Evolutionary conservation across 2,888 invertebrate species (phyloP).

Genomic region (Bellardia bayeri): DNA sequence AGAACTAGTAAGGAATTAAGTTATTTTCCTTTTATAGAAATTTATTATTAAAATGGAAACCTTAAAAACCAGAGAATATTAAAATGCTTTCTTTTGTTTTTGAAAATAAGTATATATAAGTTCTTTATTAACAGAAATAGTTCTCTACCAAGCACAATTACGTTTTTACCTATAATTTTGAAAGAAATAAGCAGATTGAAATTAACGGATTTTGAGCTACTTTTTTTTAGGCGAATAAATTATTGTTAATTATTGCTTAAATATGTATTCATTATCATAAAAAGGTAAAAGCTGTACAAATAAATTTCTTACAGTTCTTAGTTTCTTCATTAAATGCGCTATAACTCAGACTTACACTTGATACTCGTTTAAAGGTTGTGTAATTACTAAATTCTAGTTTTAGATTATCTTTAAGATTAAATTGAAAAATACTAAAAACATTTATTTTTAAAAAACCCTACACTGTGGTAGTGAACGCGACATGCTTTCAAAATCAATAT

Average conservation of each 20-base stretch:
- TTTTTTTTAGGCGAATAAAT: conserved; percentile 13
- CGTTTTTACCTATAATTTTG: background rate
- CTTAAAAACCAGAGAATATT: background rate
- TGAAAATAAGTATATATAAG: background rate
- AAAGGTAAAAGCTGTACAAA: background rate
- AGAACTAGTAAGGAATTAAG: conserved; percentile 20
- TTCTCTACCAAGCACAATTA: background rate
- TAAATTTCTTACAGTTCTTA: too few species aligned
- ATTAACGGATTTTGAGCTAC: background rate
- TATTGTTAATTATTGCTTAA: conserved; percentile 44
- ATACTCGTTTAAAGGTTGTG: background rate
- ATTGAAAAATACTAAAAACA: too few species aligned
- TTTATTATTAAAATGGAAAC: background rate
- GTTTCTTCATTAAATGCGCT: background rate
- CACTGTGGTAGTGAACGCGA: too few species aligned
- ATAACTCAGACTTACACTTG: background rate
- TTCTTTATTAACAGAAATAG: background rate
- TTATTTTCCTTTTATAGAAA: conserved; percentile 3
- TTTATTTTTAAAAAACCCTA: too few species aligned
- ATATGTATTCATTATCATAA: conserved; percentile 18
- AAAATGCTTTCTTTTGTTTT: background rate
- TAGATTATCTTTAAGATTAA: too few species aligned
- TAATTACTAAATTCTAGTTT: background rate
- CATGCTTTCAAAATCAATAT: too few species aligned
- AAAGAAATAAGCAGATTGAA: background rate